Conservation (phyloP, 2,888 invertebrate species). For the Timandra comae region DNA sequence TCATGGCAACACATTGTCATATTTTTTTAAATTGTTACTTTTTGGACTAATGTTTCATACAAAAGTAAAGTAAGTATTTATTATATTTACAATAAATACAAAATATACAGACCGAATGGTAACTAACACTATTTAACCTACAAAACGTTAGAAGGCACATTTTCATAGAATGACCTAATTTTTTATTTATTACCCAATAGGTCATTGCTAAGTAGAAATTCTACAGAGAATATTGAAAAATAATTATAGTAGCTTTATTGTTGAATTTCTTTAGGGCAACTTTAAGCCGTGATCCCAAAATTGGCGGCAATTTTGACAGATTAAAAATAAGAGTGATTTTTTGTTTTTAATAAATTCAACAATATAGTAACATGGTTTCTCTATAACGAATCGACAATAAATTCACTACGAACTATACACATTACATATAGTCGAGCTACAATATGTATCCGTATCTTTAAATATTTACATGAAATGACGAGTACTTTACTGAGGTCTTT, state of each 20-base stretch:
- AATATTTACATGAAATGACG: conserved; percentile 55
- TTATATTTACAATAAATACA: conserved; percentile 39
- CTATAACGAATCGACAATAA: neutral
- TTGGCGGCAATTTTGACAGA: neutral
- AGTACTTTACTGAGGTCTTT: conserved; percentile 47
- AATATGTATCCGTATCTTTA: conserved; percentile 23
- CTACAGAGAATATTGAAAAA: neutral
- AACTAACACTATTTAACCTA: conserved; percentile 50
- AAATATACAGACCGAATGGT: conserved; percentile 53
- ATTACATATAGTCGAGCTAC: conserved; percentile 3
- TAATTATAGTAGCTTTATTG: neutral
- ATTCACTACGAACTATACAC: conserved; percentile 3
- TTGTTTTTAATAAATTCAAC: neutral
- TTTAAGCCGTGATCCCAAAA: neutral
- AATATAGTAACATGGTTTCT: neutral
- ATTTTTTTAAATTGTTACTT: no score
- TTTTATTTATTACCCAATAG: conserved; percentile 3
- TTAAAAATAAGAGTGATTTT: neutral
- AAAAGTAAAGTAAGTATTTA: conserved; percentile 24
- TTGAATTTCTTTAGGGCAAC: neutral
- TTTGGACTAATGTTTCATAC: no score
- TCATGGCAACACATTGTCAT: no score
- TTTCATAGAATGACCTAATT: conserved; percentile 59
- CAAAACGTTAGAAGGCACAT: conserved; percentile 71
- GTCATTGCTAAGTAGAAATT: neutral